phyloP scores from a whole-genome alignment of 2,888 invertebrate species.

The Callyntrura sp. region DNA sequence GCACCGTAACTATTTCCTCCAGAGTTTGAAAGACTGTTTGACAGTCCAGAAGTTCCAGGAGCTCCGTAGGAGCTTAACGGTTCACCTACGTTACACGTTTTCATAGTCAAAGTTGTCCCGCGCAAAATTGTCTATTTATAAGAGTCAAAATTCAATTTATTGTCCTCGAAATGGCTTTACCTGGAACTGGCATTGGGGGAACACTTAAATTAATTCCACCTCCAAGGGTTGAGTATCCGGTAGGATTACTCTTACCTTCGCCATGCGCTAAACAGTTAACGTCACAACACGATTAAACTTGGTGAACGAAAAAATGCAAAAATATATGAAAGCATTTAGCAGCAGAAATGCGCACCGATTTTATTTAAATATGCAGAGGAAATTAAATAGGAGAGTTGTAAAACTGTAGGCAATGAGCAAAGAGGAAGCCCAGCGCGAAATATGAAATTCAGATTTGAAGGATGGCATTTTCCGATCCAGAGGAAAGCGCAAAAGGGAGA shows the following conservation, averaged over 20 bases:
- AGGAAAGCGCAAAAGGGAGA: too few relatives aligned
- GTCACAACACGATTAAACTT: neutral
- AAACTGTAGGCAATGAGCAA: too few relatives aligned
- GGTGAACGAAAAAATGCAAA: neutral
- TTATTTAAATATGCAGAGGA: too few relatives aligned
- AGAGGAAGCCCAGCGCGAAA: too few relatives aligned
- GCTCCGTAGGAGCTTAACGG: neutral
- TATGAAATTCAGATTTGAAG: too few relatives aligned
- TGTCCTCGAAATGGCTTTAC: neutral
- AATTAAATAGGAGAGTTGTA: neutral
- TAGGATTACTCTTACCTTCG: neutral
- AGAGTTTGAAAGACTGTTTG: too few relatives aligned
- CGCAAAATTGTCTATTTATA: neutral
- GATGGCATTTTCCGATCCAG: too few relatives aligned
- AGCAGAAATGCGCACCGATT: too few relatives aligned
- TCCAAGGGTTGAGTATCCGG: constrained; percentile 11
- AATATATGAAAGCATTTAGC: too few relatives aligned
- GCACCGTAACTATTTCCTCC: constrained; percentile 22
- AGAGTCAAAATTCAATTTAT: too few relatives aligned
- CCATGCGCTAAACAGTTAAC: neutral
- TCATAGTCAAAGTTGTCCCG: too few relatives aligned
- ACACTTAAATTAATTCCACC: constrained; percentile 27
- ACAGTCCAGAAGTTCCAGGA: neutral
- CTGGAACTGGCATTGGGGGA: constrained; percentile 1
- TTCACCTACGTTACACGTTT: too few relatives aligned